Conservation (phyloP, 2,797 vertebrate genomes). For the Fundulus diaphanus region DNA sequence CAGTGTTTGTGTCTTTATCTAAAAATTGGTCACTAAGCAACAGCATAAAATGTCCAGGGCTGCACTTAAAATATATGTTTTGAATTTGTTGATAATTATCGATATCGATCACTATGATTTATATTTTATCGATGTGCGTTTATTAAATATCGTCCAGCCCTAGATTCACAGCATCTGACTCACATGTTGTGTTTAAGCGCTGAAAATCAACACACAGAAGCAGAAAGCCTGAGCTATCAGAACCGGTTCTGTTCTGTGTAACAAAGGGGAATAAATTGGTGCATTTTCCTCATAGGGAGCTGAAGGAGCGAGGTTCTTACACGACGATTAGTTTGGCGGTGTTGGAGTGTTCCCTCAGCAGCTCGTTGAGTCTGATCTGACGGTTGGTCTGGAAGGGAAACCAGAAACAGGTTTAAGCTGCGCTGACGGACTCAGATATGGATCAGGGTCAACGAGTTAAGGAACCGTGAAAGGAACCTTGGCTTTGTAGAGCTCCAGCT, state of each 20-base stretch:
- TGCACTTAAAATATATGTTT: too few species aligned
- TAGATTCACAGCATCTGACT: too few species aligned
- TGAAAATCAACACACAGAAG: too few species aligned
- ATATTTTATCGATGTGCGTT: too few species aligned
- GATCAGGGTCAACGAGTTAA: background rate
- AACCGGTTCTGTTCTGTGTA: background rate
- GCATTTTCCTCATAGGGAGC: background rate
- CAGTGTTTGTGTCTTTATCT: too few species aligned
- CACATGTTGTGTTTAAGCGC: too few species aligned
- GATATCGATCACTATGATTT: too few species aligned
- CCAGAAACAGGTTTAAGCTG: accelerated
- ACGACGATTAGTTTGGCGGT: constrained; percentile 96
- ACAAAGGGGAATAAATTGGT: background rate
- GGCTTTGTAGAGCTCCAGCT: constrained; percentile 94
- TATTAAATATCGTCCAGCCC: too few species aligned
- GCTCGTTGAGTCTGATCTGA: constrained; percentile 95
- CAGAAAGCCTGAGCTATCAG: too few species aligned
- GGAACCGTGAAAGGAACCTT: constrained; percentile 79
- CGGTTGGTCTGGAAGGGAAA: constrained; percentile 87
- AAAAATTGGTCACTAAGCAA: too few species aligned
- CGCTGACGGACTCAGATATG: background rate
- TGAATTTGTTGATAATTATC: too few species aligned
- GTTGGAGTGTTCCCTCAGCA: constrained; percentile 94
- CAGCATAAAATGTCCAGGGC: too few species aligned
- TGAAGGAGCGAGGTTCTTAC: constrained; percentile 77